phyloP scores from a whole-genome alignment of 2,113 vertebrate species.

The Myrmecophaga tridactyla region DNA sequence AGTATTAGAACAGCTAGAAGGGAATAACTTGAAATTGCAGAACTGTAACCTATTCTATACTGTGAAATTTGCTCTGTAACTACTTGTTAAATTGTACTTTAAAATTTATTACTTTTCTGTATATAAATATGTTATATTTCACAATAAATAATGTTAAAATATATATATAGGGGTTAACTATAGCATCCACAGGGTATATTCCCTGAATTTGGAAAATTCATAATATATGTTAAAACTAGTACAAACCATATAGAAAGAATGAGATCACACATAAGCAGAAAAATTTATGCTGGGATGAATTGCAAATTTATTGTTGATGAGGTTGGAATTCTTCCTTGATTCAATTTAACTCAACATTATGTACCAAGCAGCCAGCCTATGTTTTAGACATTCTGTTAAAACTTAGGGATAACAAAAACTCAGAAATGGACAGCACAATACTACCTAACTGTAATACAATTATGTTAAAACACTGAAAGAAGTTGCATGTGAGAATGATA shows the following conservation, averaged over 20 bases:
- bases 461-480: too few relatives aligned
- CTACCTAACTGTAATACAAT: too few relatives aligned
- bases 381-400: not conserved
- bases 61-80: too few relatives aligned
- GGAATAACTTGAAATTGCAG: too few relatives aligned
- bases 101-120: too few relatives aligned
- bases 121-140: too few relatives aligned
- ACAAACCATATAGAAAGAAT: not conserved
- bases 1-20: too few relatives aligned
- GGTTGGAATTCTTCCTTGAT: not conserved
- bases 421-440: too few relatives aligned
- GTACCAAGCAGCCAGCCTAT: not conserved
- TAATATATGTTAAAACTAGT: not conserved
- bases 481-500: too few relatives aligned
- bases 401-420: not conserved
- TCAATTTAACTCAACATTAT: not conserved
- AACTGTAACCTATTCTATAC: too few relatives aligned
- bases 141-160: too few relatives aligned
- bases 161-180: not conserved
- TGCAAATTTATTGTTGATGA: not conserved
- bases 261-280: conserved; percentile 5
- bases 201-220: not conserved
- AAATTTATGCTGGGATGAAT: not conserved
- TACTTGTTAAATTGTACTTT: too few relatives aligned
- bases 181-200: not conserved